Conservation (phyloP, 2,113 vertebrate genomes). For the Lipophrys pholis region DNA sequence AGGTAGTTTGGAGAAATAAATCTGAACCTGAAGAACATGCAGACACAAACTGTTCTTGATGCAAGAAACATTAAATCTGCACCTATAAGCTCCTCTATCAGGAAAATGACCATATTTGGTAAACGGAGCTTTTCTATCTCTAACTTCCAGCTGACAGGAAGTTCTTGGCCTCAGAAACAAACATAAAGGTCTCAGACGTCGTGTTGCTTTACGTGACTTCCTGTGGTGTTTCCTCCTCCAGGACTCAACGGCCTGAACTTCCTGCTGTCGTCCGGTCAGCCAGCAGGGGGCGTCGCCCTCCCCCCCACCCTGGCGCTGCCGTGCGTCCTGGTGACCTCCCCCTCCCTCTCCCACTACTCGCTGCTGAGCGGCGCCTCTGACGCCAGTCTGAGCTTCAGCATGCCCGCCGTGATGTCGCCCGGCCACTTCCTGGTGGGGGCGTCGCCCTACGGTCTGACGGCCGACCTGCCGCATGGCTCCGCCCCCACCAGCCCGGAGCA, state of each 20-base stretch:
- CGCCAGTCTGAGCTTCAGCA: conserved; percentile 74
- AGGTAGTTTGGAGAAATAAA: too few species aligned
- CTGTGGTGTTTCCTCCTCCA: conserved; percentile 21
- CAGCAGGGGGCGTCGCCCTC: conserved; percentile 68
- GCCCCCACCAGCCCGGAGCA: conserved; percentile 66
- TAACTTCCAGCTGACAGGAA: too few species aligned
- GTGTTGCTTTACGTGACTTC: too few species aligned
- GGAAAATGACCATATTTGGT: too few species aligned
- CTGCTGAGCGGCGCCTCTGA: conserved; percentile 78
- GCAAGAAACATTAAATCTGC: too few species aligned
- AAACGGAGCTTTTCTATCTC: too few species aligned
- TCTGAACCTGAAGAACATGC: too few species aligned
- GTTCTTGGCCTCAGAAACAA: too few species aligned
- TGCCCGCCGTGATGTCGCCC: conserved; percentile 80
- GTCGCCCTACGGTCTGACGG: conserved; percentile 63
- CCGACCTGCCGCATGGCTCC: conserved; percentile 39
- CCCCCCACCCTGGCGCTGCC: conserved; percentile 84
- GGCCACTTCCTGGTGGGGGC: conserved; percentile 83
- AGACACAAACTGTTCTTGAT: too few species aligned
- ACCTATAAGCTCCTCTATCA: too few species aligned
- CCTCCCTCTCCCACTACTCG: conserved; percentile 84
- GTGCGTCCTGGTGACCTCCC: conserved; percentile 88
- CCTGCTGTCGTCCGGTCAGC: conserved; percentile 85
- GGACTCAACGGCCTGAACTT: conserved; percentile 85
- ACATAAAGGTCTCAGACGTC: too few species aligned